These are phyloP conservation scores for Labrus mixtus DNA, from an alignment of 2,113 vertebrate genomes.

Conservation along the genomic window DNA sequence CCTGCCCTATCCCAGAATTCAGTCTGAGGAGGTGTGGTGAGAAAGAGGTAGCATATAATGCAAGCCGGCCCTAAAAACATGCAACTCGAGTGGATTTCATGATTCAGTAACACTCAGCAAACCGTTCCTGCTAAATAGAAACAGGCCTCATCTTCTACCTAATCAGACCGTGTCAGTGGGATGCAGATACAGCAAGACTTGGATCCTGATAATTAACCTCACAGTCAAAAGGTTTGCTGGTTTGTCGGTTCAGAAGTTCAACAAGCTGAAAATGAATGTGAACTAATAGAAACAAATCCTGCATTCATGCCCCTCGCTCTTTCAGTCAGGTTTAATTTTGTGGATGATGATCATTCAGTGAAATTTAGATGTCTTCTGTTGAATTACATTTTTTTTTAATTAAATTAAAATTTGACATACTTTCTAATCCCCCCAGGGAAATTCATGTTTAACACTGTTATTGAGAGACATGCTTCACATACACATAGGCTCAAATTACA, in stretches of 20 bases:
- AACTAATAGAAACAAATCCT: constrained; percentile 18
- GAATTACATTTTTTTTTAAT: too few species aligned
- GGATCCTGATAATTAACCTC: constrained; percentile 7
- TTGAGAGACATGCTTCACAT: too few species aligned
- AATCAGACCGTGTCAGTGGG: constrained; percentile 8
- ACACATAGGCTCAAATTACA: too few species aligned
- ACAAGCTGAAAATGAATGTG: background rate
- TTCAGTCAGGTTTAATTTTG: constrained; percentile 9
- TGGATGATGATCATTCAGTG: background rate
- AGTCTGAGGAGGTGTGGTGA: constrained; percentile 77
- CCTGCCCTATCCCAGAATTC: constrained; percentile 81
- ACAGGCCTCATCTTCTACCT: background rate
- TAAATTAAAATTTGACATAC: too few species aligned
- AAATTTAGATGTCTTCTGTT: constrained; percentile 13
- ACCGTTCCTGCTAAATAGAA: constrained; percentile 32
- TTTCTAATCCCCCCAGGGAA: too few species aligned
- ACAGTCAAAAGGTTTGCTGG: background rate
- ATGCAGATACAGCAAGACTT: constrained; percentile 7
- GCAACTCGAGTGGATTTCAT: constrained; percentile 56
- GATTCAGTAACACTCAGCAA: constrained; percentile 49
- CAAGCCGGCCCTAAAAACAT: constrained; percentile 55
- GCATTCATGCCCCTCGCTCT: constrained; percentile 7
- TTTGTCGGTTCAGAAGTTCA: background rate
- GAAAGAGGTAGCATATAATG: constrained; percentile 68
- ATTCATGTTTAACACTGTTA: too few species aligned